Evolutionary conservation across 1,140 invertebrate species (phyloP).

Genomic region (Nymphalis io): DNA sequence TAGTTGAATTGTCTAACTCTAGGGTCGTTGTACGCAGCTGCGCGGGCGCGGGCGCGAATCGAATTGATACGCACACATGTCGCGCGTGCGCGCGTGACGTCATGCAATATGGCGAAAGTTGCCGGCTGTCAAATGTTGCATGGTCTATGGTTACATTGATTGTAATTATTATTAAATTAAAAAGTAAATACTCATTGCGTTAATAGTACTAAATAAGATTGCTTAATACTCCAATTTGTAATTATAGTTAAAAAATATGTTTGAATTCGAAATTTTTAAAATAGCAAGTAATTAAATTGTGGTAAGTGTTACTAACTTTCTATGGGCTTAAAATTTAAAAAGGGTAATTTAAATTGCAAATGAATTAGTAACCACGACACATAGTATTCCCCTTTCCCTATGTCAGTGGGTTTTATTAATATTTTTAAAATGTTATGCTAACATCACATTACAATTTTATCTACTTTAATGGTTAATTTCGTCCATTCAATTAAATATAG

Average conservation of each 20-base stretch:
- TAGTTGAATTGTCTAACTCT: conserved; percentile 45
- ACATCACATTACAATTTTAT: neutral
- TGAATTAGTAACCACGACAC: conserved; percentile 4
- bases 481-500: too few species aligned
- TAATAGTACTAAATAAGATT: too few species aligned
- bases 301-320: neutral
- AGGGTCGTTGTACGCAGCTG: conserved; percentile 71
- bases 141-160: neutral
- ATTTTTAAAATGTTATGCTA: conserved; percentile 15
- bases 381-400: conserved; percentile 17
- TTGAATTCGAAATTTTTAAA: neutral
- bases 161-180: neutral
- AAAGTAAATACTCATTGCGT: too few species aligned
- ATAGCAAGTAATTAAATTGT: too few species aligned
- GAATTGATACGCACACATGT: conserved; percentile 70
- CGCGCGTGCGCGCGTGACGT: conserved; percentile 54
- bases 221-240: too few species aligned
- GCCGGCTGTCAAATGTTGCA: conserved; percentile 32
- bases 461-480: neutral
- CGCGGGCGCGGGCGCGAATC: conserved; percentile 67
- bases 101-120: conserved; percentile 45
- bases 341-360: conserved; percentile 28
- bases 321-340: conserved; percentile 21
- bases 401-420: conserved; percentile 28
- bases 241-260: neutral